Evolutionary conservation across 1,140 invertebrate genomes (phyloP).

Genomic region (Lordiphosa collinella): DNA sequence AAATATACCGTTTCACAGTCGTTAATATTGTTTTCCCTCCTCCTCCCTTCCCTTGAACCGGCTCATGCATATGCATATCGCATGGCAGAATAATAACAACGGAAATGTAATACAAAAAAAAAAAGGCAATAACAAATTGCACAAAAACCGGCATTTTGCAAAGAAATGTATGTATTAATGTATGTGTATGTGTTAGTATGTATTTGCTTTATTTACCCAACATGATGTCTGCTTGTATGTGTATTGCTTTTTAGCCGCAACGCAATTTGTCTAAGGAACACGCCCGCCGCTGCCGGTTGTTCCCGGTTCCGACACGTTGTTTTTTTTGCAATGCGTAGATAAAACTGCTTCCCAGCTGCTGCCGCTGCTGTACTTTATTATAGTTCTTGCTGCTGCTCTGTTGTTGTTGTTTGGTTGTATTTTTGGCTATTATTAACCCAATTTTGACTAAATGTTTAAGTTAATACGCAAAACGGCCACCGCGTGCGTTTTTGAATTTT

Average conservation of each 20-base stretch:
- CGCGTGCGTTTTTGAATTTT: constrained; percentile 11
- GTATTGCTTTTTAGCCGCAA: constrained; percentile 62
- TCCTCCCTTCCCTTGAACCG: too few species aligned
- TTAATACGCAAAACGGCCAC: constrained; percentile 42
- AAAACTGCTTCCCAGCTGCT: constrained; percentile 27
- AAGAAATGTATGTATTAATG: too few species aligned
- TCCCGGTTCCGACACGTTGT: constrained; percentile 56
- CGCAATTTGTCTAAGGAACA: constrained; percentile 75
- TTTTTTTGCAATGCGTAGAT: constrained; percentile 58
- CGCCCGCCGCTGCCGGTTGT: constrained; percentile 46
- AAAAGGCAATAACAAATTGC: too few species aligned
- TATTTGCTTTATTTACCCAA: too few species aligned
- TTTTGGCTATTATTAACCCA: constrained; percentile 47
- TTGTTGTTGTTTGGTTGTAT: constrained; percentile 10
- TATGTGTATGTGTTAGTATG: too few species aligned
- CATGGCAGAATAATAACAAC: too few species aligned
- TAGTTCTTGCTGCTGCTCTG: constrained; percentile 9
- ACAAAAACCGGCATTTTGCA: too few species aligned
- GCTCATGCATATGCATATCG: too few species aligned
- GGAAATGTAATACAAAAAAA: too few species aligned
- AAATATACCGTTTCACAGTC: constrained; percentile 3
- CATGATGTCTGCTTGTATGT: constrained; percentile 1
- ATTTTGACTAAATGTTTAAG: constrained; percentile 45
- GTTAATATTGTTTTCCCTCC: constrained; percentile 14
- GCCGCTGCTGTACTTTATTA: constrained; percentile 25